Base-by-base conservation (phyloP, 2,888 invertebrate genomes). In the Drosophila parthenogenetica region DNA sequence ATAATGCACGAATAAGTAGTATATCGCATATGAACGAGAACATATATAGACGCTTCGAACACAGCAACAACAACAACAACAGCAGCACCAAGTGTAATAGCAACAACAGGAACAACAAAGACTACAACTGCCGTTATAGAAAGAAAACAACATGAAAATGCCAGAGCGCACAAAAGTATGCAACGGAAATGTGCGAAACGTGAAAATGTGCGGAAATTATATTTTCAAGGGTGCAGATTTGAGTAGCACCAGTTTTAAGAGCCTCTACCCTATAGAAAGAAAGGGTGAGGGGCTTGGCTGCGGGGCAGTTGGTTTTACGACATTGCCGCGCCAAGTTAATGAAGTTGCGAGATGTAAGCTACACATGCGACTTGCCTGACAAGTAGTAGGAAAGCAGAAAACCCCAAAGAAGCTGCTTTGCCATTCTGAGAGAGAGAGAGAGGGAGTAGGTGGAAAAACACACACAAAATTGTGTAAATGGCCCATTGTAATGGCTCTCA, bases 171-270 rank as follows among this genome's bases (percentile, higher is more conserved):
- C 80, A 79, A 73, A 84, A 83, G 87, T 83, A 87, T 84, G 85
- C 85, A 84, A 68, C 85, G 87, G 82, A 84, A 84, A 84, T 84
- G 87, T 85, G 85, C 82, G 67, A 79, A 85, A 84, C 84, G 84
- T 84, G 84, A 82, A 84, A 84, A 87, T 87, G 81, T 87, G 80
- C 87, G 87, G 85, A 84, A 84, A 84, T 84, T 84, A 81, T 87
- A 75, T 70, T 83, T 69, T 81, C 66, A 78, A 68, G 71, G 78
- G 77, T 73, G 70, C 55, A 65, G 66, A 54, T 70, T 66, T 70
- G 40, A 25, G 45, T 19, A 43, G 42, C 32, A 25, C 14, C 25
- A 45, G 29, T 16, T 39, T 16, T 11, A 4, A 3, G 32, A 32
- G 2, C 5, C 35, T 8, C 2, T 4, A 13, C 35, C 3, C 8